Evolutionary conservation across 35 echinoderm and acorn worm species (phyloP), one percentile per base, ranked within the genome.

Genomic region (Nesometra sesokonis): DNA sequence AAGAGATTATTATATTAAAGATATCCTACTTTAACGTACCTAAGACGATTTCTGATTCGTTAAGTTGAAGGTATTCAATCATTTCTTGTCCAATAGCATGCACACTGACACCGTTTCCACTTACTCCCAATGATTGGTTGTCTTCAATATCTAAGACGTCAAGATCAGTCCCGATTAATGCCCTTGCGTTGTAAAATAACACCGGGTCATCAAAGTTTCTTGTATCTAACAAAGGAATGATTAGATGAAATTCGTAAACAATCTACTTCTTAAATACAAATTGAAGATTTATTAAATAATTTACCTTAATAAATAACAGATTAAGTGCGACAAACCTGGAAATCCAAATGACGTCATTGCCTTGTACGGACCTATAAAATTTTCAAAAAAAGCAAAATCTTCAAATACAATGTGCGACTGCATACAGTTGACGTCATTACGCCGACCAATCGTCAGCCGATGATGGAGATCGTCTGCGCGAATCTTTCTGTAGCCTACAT

Each of bases 401-500:
- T 67, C 52, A 27, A 67, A 67, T 67, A 67, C 23, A 3, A 67
- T 67, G 23, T 67, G 52, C 52, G 52, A 67, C 8, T 67, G 52
- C 52, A 67, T 67, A 19, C 52, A 67, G 52, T 67, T 67, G 82
- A 82, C 93, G 81, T 97, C 94, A 32, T 97, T 97, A 79, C 94
- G 84, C 46, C 94, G 84, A 31, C 94, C 94, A 0, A 97, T 40
- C 30, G 93, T 90, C 13, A 97, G 82, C 30, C 77, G 11, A 0
- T 80, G 82, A 77, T 97, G 67, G 17, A 81, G 80, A 79, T 97
- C 91, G 0, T 84, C 46, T 27, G 31, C 52, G 11, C 94, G 80
- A 36, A 88, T 93, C 79, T 93, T 97, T 46, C 89, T 85, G 86
- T 97, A 97, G 15, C 94, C 91, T 21, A 82, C 78, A 13, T 88